Base-by-base conservation (phyloP, 2,797 vertebrate species). In the Periophthalmus magnuspinnatus region DNA sequence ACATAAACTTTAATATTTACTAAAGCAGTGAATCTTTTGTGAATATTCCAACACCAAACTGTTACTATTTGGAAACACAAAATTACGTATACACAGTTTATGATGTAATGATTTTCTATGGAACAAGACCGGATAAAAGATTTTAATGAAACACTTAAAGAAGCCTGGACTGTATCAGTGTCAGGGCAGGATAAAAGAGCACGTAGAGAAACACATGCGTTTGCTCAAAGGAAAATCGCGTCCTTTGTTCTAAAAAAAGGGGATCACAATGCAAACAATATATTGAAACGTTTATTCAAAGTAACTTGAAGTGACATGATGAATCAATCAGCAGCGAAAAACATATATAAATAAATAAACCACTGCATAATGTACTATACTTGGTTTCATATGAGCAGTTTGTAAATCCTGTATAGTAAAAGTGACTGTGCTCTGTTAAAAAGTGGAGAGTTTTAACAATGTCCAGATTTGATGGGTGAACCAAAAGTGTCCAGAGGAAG, bases 131-230 rank as follows among this genome's bases (percentile, higher is more conserved):
- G 19, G 59, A 61, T 2, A n/a, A 22, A 5, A n/a, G 10, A 14
- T 48, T 48, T 28, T 24, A 64, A 64, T 64, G 62, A 64, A 64
- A 64, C 62, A 64, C 62, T 64, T 48, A 7, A 8, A 64, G 14
- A 32, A 64, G 62, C 41, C 62, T 64, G 62, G 62, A 48, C 16
- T 17, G 8, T 16, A 9, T 64, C 24, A 64, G 1, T 14, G 24
- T 28, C 45, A 64, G 45, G 16, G 45, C 4, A 41, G 11, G 2
- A 14, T 32, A 28, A 22, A 47, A 41, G 19, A 24, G 28, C 28
- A 28, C 28, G 28, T 28, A 28, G 11, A 24, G 14, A 24, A 0
- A 32, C 62, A 64, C 22, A 64, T 50, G 62, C 48, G n/a, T 24
- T 17, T 19, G 19, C n/a, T 45, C 4, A 14, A 63, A 22, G 16